Evolutionary conservation across 2,888 invertebrate species (phyloP).

Genomic region (Athripsodes cinereus): DNA sequence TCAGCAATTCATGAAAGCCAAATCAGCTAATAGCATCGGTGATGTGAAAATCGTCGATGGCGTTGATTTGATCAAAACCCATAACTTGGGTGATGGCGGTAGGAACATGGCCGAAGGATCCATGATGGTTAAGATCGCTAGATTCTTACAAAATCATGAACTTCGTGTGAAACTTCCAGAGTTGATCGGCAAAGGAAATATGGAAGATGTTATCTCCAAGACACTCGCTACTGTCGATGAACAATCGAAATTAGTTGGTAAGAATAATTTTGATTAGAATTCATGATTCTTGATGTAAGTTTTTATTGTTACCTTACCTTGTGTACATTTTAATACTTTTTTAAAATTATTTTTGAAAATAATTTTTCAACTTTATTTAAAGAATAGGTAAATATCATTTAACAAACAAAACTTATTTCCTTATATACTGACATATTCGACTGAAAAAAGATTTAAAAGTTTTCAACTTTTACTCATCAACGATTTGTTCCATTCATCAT

Average conservation of each 20-base stretch:
- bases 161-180: conserved; percentile 64
- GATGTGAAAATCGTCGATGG: conserved; percentile 58
- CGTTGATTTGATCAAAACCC: conserved; percentile 54
- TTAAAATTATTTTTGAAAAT: not conserved
- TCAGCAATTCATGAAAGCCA: conserved; percentile 45
- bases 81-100: conserved; percentile 43
- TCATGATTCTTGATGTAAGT: too few relatives aligned
- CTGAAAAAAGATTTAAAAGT: too few relatives aligned
- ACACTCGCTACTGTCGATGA: conserved; percentile 48
- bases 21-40: conserved; percentile 33
- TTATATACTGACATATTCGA: too few relatives aligned
- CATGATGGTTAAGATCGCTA: conserved; percentile 53
- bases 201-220: conserved; percentile 53
- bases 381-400: too few relatives aligned
- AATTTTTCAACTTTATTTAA: too few relatives aligned
- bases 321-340: not conserved
- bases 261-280: conserved; percentile 37
- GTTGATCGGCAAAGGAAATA: conserved; percentile 59
- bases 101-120: conserved; percentile 45
- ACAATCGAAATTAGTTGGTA: conserved; percentile 39
- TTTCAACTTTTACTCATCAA: too few relatives aligned
- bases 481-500: too few relatives aligned
- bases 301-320: too few relatives aligned
- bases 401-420: too few relatives aligned
- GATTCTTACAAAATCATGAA: conserved; percentile 66